phyloP scores from a whole-genome alignment of 2,797 vertebrate genomes.

The Ceryle rudis region DNA sequence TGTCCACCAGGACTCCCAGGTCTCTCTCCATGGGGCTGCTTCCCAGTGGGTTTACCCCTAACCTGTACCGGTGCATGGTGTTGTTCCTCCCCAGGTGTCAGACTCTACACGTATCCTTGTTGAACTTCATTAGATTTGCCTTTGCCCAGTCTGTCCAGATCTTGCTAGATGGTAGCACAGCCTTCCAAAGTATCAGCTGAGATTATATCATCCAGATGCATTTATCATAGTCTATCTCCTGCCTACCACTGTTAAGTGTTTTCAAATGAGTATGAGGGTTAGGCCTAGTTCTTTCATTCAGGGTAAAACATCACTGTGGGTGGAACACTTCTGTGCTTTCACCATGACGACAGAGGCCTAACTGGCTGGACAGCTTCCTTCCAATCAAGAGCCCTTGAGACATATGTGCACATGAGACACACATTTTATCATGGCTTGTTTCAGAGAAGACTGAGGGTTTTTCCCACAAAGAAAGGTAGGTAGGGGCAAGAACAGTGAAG shows the following conservation, averaged over 20 bases:
- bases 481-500: not conserved
- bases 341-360: not conserved
- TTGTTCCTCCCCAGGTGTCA: no score
- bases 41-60: no score
- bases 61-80: no score
- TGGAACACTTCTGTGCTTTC: constrained; percentile 11
- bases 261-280: not conserved
- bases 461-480: not conserved
- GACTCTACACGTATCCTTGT: no score
- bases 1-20: no score
- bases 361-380: constrained; percentile 54
- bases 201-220: not conserved
- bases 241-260: not conserved
- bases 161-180: no score
- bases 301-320: not conserved
- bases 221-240: constrained; percentile 9
- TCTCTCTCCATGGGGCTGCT: no score
- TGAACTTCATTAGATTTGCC: no score
- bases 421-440: not conserved
- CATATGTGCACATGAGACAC: not conserved
- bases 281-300: constrained; percentile 25
- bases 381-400: not conserved
- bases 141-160: no score
- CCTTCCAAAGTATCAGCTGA: no score
- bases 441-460: not conserved